Base-by-base conservation (phyloP, 2,888 invertebrate genomes). In the Cremastinae sp. region DNA sequence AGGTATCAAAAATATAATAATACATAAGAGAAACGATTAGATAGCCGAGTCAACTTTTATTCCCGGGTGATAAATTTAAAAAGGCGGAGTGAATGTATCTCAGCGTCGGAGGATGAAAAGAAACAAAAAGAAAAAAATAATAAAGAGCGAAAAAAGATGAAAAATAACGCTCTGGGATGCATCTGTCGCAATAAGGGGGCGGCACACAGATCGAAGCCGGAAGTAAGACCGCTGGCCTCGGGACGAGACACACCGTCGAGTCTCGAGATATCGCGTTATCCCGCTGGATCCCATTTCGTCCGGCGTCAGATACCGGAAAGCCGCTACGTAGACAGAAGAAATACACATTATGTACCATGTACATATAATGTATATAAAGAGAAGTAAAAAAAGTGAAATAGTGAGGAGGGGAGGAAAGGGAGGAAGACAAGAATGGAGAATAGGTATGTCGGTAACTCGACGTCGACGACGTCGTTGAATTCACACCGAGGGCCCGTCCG, bases 221-320 rank as follows among this genome's bases (percentile, higher is more conserved):
- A 76, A 70, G 65, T 70, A 64, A 73, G 65, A 70, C 69, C 64
- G 49, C 70, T 65, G 47, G 34, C 43, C 68, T 56, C 38, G 58
- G 43, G 56, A 72, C 51, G 34, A 49, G 59, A 22, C n/a, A n/a
- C n/a, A n/a, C 45, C 58, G 53, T 64, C 34, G 36, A 69, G 68
- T 76, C 65, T 75, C 64, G 75, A 72, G 71, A 69, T 78, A 75
- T 73, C 73, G 68, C 53, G 59, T 76, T 76, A 73, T 76, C 64
- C 61, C 10, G 54, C 47, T 76, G 56, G 69, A 76, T 76, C 73
- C 59, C 65, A 76, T 76, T 76, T 76, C 65, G 69, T 70, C 59
- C 47, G 73, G 73, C 69, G 73, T 59, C 36, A 61, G 62, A 73
- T 70, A 61, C 73, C 73, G 76, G 73, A 76, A 76, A 76, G 73